Percentiles rank a stretch among this genome's conserved stretches.
These are phyloP conservation scores for Halictus quadricinctus DNA, from an alignment of 2,888 invertebrate species.

Conservation along the genomic window DNA sequence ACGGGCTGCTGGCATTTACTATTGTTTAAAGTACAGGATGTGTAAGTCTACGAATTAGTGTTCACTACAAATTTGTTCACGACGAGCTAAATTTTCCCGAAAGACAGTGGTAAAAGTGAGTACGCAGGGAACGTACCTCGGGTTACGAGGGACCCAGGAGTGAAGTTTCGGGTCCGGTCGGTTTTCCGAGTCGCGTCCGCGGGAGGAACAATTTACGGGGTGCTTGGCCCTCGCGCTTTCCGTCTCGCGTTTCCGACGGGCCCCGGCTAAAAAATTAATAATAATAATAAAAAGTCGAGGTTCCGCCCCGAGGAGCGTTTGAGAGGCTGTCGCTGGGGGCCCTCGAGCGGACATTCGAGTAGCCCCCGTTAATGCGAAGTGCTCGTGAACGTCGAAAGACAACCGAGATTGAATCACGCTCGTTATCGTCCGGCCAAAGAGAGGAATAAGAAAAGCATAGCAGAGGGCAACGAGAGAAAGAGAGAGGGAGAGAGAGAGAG, in stretches of 20 bases:
- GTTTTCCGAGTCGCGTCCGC: neutral
- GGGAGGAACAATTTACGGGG: neutral
- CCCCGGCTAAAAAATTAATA: neutral
- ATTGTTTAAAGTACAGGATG: no score
- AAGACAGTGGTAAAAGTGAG: no score
- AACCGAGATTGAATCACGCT: slow-evolving; percentile 65
- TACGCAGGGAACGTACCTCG: no score
- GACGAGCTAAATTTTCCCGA: no score
- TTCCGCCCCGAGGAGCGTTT: slow-evolving; percentile 14
- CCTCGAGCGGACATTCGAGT: slow-evolving; percentile 40
- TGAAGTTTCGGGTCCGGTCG: neutral
- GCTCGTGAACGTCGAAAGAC: slow-evolving; percentile 56
- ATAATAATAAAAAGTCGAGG: neutral
- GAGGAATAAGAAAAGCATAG: neutral
- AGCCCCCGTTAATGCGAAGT: slow-evolving; percentile 50
- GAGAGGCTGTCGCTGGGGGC: neutral
- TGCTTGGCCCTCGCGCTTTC: slow-evolving; percentile 72
- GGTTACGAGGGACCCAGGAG: no score
- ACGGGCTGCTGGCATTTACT: no score
- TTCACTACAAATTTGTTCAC: no score
- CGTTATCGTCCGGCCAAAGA: slow-evolving; percentile 53
- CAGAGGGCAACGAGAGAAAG: neutral
- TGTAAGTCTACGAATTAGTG: no score
- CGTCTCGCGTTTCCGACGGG: slow-evolving; percentile 62
- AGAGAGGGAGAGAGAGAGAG: neutral